Evolutionary conservation across 2,888 invertebrate species (phyloP), one percentile per base, ranked within the genome.

Genomic region (Heliconius charithonia): DNA sequence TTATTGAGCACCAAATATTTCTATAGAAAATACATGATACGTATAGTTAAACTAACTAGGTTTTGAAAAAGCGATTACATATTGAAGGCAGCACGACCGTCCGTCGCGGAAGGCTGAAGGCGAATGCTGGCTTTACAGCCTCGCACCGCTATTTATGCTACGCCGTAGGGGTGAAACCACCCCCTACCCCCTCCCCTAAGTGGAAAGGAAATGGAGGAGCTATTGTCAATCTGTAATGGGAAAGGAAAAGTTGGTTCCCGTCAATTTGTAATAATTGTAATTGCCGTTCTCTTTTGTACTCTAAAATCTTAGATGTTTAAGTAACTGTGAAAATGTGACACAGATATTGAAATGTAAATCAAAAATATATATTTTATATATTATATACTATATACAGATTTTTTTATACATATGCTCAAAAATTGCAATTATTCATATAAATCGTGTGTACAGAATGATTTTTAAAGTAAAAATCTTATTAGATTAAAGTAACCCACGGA

Each of bases 21-120:
- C 89, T 84, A 85, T 91, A 91, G 87, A 91, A 88, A 90, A 89
- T 91, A 91, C 89, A 93, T 94, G 94, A 94, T 94, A 94, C 94
- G 94, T 94, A 89, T 93, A 86, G 90, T 91, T 91, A 86, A 63
- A 83, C 84, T 85, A 85, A 81, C 84, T 86, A 85, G 83, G 85
- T 85, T 85, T 63, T 81, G 89, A 89, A 88, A 89, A 88, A 66
- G 80, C 80, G 86, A 91, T 88, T 90, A 88, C 93, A 93, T 93
- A 85, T 85, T 91, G 87, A 85, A 85, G 87, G 87, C 83, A 86
- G 83, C 82, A 87, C 88, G 87, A 86, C 88, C 86, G 84, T 78
- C 87, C 89, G 87, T 85, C 90, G 85, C 90, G 90, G 84, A 82
- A 84, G 90, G 86, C 91, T 88, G 88, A 82, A 83, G 86, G 88